Base-by-base conservation (phyloP, 2,888 invertebrate genomes). In the Ectemnius continuus region DNA sequence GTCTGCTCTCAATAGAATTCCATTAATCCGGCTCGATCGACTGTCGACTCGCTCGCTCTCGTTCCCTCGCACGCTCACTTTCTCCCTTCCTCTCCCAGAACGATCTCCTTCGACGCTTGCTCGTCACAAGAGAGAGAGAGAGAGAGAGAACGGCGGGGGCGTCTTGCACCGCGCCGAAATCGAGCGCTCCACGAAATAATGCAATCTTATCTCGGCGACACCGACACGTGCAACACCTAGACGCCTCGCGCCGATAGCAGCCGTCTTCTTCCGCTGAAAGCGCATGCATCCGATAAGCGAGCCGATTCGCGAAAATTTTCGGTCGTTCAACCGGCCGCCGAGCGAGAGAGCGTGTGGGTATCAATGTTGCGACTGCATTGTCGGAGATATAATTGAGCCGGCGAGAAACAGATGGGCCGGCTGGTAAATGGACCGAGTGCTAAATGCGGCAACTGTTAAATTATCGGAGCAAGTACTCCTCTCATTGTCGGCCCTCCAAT, bases 21-120 rank as follows among this genome's bases (percentile, higher is more conserved):
- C 84, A 88, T 86, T 89, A 88, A 89, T 88, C 88, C 84, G 88
- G 84, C 87, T 86, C 84, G 81, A 78, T 81, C 79, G 78, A 73
- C 68, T 73, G 71, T 61, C 8, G 36, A 1, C 36, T 36, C 36
- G 1, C 36, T 23, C 23, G 61, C 61, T 66, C 57, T 23, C 52
- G 52, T 5, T 48, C 3, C 48, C 16, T 14, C 48, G 0, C 48
- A n/a, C n/a, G 5, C n/a, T 52, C n/a, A 16, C 16, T 16, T 16
- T 52, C 52, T 52, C 52, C 13, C 52, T 52, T 52, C 16, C n/a
- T 52, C 52, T 13, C 16, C 4, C n/a, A 4, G 5, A 47, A 4
- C 47, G 4, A 47, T 47, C 16, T 36, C 36, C 8, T 36, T 36
- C 36, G 8, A 11, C 1, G 8, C 8, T 36, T 56, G 78, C 66